A percentile compares a stretch with the other conserved stretches of the same genome.
Evolutionary conservation across 2,113 vertebrate species (phyloP).

Genomic region (Puffinus mauretanicus): DNA sequence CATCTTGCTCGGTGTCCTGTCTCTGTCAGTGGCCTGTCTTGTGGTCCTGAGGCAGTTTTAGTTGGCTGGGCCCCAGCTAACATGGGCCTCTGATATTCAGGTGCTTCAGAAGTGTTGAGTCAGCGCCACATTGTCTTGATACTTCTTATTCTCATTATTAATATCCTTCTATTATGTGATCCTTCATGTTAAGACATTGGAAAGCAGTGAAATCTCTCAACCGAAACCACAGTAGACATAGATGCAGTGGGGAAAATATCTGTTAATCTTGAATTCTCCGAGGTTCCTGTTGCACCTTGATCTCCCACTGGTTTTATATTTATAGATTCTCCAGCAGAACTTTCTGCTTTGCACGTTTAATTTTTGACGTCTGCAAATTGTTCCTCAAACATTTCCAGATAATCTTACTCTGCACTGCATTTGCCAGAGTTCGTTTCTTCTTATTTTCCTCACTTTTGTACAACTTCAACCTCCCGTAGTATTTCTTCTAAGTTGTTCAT

Average conservation of each 20-base stretch:
- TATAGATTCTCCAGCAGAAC: not conserved
- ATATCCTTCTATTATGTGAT: not conserved
- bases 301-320: not conserved
- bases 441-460: not conserved
- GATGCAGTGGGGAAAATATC: not conserved
- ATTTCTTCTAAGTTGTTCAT: not conserved
- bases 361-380: not conserved
- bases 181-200: not conserved
- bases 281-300: not conserved
- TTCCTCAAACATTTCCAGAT: not conserved
- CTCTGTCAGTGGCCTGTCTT: not conserved
- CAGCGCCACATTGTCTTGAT: not conserved
- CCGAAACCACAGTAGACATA: not conserved
- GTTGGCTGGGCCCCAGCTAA: not conserved
- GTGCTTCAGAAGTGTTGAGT: not conserved
- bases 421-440: not conserved
- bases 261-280: not conserved
- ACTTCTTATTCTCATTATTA: not conserved
- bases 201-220: not conserved
- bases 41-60: not conserved
- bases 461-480: not conserved
- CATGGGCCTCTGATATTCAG: not conserved
- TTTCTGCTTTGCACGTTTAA: not conserved
- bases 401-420: not conserved
- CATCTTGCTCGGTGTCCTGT: rapidly evolving